phyloP scores from a whole-genome alignment of 2,113 vertebrate genomes.

The Eublepharis macularius region DNA sequence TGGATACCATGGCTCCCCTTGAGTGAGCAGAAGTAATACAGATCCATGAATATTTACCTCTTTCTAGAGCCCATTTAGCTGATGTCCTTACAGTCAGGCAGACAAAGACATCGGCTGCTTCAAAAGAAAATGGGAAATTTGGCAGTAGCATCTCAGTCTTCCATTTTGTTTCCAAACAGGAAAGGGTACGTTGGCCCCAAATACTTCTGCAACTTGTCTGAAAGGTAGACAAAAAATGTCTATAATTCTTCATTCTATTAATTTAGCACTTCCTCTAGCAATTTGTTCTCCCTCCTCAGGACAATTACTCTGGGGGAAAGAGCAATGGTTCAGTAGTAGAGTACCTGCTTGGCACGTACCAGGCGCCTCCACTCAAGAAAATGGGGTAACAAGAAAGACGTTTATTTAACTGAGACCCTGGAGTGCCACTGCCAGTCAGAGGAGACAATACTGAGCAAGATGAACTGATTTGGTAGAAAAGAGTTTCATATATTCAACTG shows the following conservation, averaged over 20 bases:
- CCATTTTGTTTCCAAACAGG: conserved; percentile 38
- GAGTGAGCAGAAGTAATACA: conserved; percentile 65
- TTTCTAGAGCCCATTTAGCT: conserved; percentile 27
- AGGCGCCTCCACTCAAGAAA: too few relatives aligned
- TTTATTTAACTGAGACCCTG: too few relatives aligned
- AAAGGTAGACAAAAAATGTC: neutral
- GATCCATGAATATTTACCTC: conserved; percentile 61
- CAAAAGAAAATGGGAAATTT: conserved; percentile 43
- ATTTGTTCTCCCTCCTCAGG: too few relatives aligned
- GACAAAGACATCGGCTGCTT: conserved; percentile 32
- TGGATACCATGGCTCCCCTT: conserved; percentile 63
- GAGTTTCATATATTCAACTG: neutral
- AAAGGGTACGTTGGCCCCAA: conserved; percentile 5
- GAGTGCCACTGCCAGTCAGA: too few relatives aligned
- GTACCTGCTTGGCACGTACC: too few relatives aligned
- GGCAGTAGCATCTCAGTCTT: conserved; percentile 45
- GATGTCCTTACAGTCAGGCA: conserved; percentile 22
- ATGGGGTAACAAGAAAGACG: too few relatives aligned
- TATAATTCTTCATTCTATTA: neutral
- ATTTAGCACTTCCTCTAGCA: neutral
- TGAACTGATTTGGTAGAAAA: neutral
- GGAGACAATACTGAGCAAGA: too few relatives aligned
- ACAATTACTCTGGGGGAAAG: neutral
- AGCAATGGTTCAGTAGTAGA: too few relatives aligned
- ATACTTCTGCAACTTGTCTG: neutral